phyloP scores from a whole-genome alignment of 35 echinoderm and acorn worm species.

The Patiria miniata region DNA sequence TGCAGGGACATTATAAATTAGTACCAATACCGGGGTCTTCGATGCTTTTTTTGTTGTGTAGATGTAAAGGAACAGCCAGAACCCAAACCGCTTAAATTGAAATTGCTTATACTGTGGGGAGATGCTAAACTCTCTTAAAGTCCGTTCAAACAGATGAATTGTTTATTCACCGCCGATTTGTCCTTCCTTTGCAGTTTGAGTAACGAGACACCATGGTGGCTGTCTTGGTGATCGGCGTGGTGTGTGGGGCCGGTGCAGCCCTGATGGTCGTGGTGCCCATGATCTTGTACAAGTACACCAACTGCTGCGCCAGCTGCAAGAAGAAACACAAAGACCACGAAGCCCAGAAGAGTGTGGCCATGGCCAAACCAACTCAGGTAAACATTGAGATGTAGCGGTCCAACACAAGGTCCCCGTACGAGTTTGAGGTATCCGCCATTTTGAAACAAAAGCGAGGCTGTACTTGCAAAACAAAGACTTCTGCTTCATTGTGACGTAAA shows the following conservation, averaged over 20 bases:
- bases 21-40: too few relatives aligned
- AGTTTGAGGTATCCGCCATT: too few relatives aligned
- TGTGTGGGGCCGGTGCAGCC: conserved; percentile 32
- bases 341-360: conserved; percentile 14
- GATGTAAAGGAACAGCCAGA: too few relatives aligned
- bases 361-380: conserved; percentile 52
- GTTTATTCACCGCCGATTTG: neutral
- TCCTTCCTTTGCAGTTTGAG: neutral
- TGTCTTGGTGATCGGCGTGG: conserved; percentile 14
- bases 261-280: conserved; percentile 31
- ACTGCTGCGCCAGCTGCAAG: conserved; percentile 35
- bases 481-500: too few relatives aligned
- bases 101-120: neutral
- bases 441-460: too few relatives aligned
- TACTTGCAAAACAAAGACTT: too few relatives aligned
- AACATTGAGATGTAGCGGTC: neutral
- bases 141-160: neutral
- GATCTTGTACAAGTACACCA: conserved; percentile 36
- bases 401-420: neutral
- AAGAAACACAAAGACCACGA: conserved; percentile 39
- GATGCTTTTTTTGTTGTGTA: too few relatives aligned
- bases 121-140: neutral
- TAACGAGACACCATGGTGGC: conserved; percentile 26
- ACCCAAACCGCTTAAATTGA: too few relatives aligned
- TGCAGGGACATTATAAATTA: too few relatives aligned